Percentiles rank a stretch among this genome's conserved stretches.
These are phyloP conservation scores for Drosophila koepferae DNA, from an alignment of 2,888 invertebrate genomes.

Conservation along the genomic window DNA sequence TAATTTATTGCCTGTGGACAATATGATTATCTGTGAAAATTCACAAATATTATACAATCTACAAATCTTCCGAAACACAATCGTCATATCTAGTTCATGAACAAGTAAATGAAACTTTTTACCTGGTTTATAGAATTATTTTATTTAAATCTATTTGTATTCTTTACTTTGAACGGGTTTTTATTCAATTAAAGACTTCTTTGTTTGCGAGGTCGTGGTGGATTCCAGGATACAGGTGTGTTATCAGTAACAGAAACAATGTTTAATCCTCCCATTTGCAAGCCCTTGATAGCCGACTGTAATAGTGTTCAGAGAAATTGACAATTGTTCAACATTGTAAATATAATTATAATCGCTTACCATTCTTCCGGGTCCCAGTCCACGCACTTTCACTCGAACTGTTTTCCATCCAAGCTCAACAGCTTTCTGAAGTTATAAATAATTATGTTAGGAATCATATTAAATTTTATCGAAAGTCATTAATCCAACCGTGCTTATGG, in stretches of 20 bases:
- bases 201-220: conserved; percentile 93
- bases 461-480: not conserved
- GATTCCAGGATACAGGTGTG: conserved; percentile 93
- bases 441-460: not conserved
- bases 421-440: conserved; percentile 87
- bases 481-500: conserved; percentile 89
- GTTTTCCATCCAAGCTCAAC: conserved; percentile 90
- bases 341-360: conserved; percentile 86
- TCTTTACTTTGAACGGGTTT: conserved; percentile 1
- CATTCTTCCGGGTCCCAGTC: conserved; percentile 95
- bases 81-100: not conserved
- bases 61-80: too few species aligned
- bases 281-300: conserved; percentile 96
- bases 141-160: conserved; percentile 11
- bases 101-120: not conserved
- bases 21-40: too few species aligned
- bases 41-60: not conserved
- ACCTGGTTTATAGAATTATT: not conserved
- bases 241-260: conserved; percentile 97
- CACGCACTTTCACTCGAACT: conserved; percentile 91
- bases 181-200: conserved; percentile 89
- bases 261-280: conserved; percentile 95
- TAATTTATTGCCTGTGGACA: too few species aligned
- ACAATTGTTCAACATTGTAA: not conserved
- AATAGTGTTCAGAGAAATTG: conserved; percentile 69